Conservation (phyloP, 2,888 invertebrate genomes). For the Caenorhabditis imperialis region DNA sequence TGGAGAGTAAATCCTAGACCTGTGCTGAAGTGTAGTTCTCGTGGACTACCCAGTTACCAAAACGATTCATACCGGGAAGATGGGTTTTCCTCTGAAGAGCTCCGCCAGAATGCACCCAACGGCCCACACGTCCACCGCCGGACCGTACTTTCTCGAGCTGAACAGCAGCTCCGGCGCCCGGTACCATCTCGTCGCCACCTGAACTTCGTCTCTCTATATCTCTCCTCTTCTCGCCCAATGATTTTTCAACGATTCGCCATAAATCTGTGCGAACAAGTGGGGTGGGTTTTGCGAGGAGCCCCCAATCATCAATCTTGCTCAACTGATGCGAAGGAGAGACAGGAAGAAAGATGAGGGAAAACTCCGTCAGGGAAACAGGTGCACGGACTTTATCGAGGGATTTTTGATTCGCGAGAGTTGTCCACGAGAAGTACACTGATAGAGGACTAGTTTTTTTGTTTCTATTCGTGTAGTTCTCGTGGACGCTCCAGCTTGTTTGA, state of each 20-base stretch:
- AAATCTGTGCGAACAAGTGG: constrained; percentile 33
- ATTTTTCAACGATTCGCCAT: constrained; percentile 40
- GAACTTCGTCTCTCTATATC: constrained; percentile 18
- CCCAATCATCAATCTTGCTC: constrained; percentile 55
- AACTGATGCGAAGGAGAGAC: constrained; percentile 18
- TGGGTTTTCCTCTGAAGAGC: constrained; percentile 63
- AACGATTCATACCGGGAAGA: constrained; percentile 67
- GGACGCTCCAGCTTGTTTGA: too few species aligned
- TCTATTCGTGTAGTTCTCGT: too few species aligned
- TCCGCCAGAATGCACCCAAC: constrained; percentile 73
- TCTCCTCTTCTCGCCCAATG: constrained; percentile 11
- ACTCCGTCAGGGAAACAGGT: constrained; percentile 27
- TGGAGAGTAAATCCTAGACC: background rate
- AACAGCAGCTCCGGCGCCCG: constrained; percentile 74
- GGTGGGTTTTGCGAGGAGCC: background rate
- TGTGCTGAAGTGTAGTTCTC: too few species aligned
- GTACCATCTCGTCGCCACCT: constrained; percentile 73
- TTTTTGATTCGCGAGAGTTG: background rate
- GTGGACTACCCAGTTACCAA: too few species aligned
- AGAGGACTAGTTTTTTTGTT: background rate
- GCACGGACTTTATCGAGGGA: constrained; percentile 15
- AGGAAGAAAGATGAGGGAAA: constrained; percentile 42
- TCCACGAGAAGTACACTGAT: too few species aligned
- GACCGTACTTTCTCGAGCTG: constrained; percentile 56
- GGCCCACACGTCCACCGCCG: constrained; percentile 68